Base-by-base conservation (phyloP, 2,797 vertebrate genomes). In the Pelochelys cantorii region DNA sequence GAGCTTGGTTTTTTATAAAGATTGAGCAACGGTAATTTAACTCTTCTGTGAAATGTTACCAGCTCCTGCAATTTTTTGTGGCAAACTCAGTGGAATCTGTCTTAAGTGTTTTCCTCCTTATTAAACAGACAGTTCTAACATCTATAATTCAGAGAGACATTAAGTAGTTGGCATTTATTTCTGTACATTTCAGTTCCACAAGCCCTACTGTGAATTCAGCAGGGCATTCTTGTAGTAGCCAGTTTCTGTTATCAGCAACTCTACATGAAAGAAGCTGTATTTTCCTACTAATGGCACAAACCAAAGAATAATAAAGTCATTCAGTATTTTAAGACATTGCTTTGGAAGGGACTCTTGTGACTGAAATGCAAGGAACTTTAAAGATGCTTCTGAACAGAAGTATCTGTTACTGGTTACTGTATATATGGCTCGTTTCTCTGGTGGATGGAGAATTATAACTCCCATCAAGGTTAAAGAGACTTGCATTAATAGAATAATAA, bases 131-230 rank as follows among this genome's bases (percentile, higher is more conserved):
- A 48, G 42, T 97, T 95, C 90, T 97, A 96, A 97, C 98, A 98
- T 98, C 96, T 97, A 97, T 97, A 97, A 98, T 98, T 98, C 97
- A 96, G 96, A 31, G 85, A 98, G 95, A 97, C 97, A 97, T 97
- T 98, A 98, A 97, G 96, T 93, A 97, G 96, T 97, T 97, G 95
- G 92, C 95, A 94, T 98, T 98, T 98, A 96, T 98, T 97, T 97
- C 96, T 97, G 42, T 97, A 97, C 96, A 98, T 87, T 97, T 97
- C 96, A 27, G 6, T 97, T 97, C 95, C 87, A 90, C 88, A 96
- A 95, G 95, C 88, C 94, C 25, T 89, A 96, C 97, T 98, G 98
- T 98, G 98, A 98, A 97, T 98, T 97, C 97, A 98, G 97, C 71
- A 0, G 97, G 97, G 90, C 92, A 95, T 98, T 98, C 95, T 22